phyloP scores from a whole-genome alignment of 2,113 vertebrate species.

The Thunnus thynnus region DNA sequence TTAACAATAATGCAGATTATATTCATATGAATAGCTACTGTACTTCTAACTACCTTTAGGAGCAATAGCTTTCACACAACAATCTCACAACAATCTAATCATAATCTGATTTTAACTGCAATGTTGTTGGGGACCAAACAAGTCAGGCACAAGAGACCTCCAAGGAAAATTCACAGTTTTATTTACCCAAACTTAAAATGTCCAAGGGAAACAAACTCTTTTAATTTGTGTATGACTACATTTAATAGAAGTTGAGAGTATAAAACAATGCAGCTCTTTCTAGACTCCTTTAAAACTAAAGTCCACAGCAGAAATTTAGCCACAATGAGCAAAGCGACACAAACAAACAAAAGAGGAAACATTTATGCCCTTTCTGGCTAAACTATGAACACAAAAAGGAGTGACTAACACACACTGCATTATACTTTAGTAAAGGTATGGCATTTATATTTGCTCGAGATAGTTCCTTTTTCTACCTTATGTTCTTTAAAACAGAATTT shows the following conservation, averaged over 20 bases:
- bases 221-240: slow-evolving; percentile 18
- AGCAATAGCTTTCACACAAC: slow-evolving; percentile 32
- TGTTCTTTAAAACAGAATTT: too few relatives aligned
- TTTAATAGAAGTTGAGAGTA: background rate
- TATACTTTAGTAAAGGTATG: background rate
- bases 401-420: background rate
- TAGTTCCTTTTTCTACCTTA: background rate
- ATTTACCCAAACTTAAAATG: slow-evolving; percentile 48
- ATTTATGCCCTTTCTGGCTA: background rate
- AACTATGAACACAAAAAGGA: background rate
- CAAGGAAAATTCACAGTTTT: slow-evolving; percentile 33
- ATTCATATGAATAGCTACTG: background rate
- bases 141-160: slow-evolving; percentile 25
- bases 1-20: background rate
- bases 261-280: slow-evolving; percentile 9
- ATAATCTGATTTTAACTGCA: slow-evolving; percentile 40
- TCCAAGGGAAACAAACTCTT: slow-evolving; percentile 42
- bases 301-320: slow-evolving; percentile 21
- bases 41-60: background rate
- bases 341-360: background rate
- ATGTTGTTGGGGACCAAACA: slow-evolving; percentile 16
- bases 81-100: slow-evolving; percentile 55
- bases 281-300: slow-evolving; percentile 8
- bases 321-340: background rate
- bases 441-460: background rate